A percentile compares a stretch with the other conserved stretches of the same genome.
phyloP scores from a whole-genome alignment of 2,888 invertebrate species.

The Monopis laevigella region DNA sequence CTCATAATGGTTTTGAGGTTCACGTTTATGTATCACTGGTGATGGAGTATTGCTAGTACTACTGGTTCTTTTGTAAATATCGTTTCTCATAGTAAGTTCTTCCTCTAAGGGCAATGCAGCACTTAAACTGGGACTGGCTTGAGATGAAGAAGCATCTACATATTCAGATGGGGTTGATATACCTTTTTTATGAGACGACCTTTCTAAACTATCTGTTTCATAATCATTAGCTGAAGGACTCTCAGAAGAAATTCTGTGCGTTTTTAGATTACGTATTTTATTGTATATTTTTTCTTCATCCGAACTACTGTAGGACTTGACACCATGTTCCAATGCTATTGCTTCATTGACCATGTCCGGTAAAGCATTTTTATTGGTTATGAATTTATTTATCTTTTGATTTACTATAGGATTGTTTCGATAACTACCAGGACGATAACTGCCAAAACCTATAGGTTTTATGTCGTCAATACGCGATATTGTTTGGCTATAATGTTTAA shows the following conservation, averaged over 20 bases:
- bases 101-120: conserved; percentile 81
- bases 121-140: conserved; percentile 78
- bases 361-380: conserved; percentile 43
- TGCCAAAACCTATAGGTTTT: conserved; percentile 35
- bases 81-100: conserved; percentile 82
- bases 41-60: conserved; percentile 62
- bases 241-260: conserved; percentile 32
- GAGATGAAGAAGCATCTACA: conserved; percentile 72
- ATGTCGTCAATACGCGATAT: conserved; percentile 40
- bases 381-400: conserved; percentile 29
- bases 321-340: conserved; percentile 62
- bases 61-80: conserved; percentile 73
- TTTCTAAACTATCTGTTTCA: conserved; percentile 79
- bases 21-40: conserved; percentile 38
- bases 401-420: conserved; percentile 28
- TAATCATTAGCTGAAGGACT: conserved; percentile 69
- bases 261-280: conserved; percentile 24
- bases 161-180: conserved; percentile 70
- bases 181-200: conserved; percentile 62
- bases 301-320: conserved; percentile 49
- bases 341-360: conserved; percentile 76
- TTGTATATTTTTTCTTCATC: conserved; percentile 51
- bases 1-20: conserved; percentile 54
- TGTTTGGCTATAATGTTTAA: conserved; percentile 36
- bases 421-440: conserved; percentile 32